Base-by-base conservation (phyloP, 2,888 invertebrate species). In the Hypselothyrea guttata region DNA sequence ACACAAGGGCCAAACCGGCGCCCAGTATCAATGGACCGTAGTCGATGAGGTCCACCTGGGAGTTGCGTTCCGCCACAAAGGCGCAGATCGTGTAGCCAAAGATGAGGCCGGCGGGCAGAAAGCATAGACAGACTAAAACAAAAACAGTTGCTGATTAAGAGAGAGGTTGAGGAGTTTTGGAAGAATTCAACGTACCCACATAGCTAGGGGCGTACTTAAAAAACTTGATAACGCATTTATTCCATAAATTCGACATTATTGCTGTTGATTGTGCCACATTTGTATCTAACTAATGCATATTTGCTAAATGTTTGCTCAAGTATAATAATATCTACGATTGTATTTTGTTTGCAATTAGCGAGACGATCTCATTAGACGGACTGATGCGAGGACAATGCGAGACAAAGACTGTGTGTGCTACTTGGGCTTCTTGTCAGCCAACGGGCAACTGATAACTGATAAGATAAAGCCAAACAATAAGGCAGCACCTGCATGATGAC, bases 11-110 rank as follows among this genome's bases (percentile, higher is more conserved):
- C 51, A 75, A 65, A 35, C 82, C 75, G 40, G 76, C 75, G 27
- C 87, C 88, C 53, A 88, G 47, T 44, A 88, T 88, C 46, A 88
- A 55, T 1, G 88, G 88, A 4, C 88, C 89, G 70, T 88, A 88
- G 30, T 78, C 72, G 4, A 74, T 70, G 4, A 87, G 55, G 0
- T 77, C 70, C 1, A 42, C 47, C 1, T 71, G 52, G 1, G 52
- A 27, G 44, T 79, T 79, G 0, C 86, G 71, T 28, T 88, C 79
- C 13, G 87, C 82, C 15, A 86, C 74, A 63, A 89, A 84, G 18
- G 87, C 75, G 22, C 86, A 81, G 44, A 88, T 76, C 9, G 87
- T 89, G 27, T 88, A 88, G 49, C 88, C 88, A 61, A 88, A 87
- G 48, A 88, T 74, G 28, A 88, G 66, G 15, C 88, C 88, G 49